These are phyloP conservation scores for Latrodectus elegans DNA, from an alignment of 2,888 invertebrate genomes.

Conservation along the genomic window DNA sequence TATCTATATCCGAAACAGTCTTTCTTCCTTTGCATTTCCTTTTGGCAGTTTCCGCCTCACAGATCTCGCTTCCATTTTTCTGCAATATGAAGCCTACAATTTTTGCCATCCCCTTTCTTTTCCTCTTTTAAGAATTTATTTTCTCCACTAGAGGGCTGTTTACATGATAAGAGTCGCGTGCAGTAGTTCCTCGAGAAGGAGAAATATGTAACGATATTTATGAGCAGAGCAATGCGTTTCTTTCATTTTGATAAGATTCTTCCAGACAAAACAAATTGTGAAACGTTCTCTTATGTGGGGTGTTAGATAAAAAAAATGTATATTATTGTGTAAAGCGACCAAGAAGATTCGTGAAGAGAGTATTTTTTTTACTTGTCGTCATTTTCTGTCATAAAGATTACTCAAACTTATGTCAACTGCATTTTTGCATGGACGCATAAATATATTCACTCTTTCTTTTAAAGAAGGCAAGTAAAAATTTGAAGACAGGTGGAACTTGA, in stretches of 20 bases:
- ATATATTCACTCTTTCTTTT: no score
- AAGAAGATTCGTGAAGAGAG: no score
- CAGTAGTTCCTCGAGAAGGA: neutral
- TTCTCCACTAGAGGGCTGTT: constrained; percentile 35
- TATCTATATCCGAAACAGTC: constrained; percentile 24
- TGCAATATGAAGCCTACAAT: constrained; percentile 4
- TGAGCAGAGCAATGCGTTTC: constrained; percentile 10
- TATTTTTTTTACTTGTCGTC: no score
- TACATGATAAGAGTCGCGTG: constrained; percentile 42
- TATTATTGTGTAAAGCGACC: no score
- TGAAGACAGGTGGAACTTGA: no score
- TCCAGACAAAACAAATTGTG: neutral
- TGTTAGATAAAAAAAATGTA: no score
- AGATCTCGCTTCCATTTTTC: constrained; percentile 4
- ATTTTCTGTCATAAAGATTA: no score
- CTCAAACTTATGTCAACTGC: no score
- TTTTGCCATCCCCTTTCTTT: constrained; percentile 7
- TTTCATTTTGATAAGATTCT: constrained; percentile 26
- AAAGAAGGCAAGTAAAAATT: no score
- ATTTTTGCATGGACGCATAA: no score
- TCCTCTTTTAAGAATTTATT: constrained; percentile 35
- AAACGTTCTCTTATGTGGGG: neutral
- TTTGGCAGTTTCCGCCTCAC: constrained; percentile 13
- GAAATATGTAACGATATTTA: constrained; percentile 34
- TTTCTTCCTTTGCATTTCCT: constrained; percentile 4